phyloP scores from a whole-genome alignment of 2,888 invertebrate species.

The Oscheius sp. region DNA sequence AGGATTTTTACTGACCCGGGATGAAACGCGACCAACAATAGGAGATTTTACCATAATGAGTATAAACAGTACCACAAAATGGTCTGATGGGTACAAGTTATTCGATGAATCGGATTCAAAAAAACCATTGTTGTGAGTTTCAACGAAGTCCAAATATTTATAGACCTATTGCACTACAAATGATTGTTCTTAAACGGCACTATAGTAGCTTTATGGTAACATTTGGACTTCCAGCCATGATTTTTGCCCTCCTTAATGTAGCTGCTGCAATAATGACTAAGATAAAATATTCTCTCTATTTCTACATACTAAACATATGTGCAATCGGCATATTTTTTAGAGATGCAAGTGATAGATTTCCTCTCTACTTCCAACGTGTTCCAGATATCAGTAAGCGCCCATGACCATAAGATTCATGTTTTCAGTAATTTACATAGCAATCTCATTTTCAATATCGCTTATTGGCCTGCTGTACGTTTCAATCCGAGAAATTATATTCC shows the following conservation, averaged over 20 bases:
- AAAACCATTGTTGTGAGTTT: neutral
- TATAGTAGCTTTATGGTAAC: neutral
- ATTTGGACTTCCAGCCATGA: neutral
- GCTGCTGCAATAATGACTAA: neutral
- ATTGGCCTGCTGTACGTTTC: neutral
- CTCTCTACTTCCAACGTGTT: neutral
- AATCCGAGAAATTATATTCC: neutral
- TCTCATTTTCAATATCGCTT: neutral
- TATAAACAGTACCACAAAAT: conserved; percentile 16
- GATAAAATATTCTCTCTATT: neutral
- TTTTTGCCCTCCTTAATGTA: conserved; percentile 20
- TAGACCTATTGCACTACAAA: conserved; percentile 16
- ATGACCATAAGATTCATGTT: neutral
- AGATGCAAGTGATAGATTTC: conserved; percentile 9
- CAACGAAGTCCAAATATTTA: too few relatives aligned
- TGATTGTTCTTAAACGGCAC: neutral
- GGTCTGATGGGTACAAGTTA: conserved; percentile 13
- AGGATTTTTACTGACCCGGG: conserved; percentile 8
- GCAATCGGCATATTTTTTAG: conserved; percentile 12
- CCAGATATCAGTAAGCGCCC: conserved; percentile 13
- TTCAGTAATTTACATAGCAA: neutral
- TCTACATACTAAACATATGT: conserved; percentile 18
- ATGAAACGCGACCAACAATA: conserved; percentile 13
- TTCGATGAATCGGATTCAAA: neutral
- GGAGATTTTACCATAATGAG: conserved; percentile 14